Evolutionary conservation across 2,888 invertebrate genomes (phyloP), one percentile per base, ranked within the genome.

Genomic region (Rotaria magnacalcarata): DNA sequence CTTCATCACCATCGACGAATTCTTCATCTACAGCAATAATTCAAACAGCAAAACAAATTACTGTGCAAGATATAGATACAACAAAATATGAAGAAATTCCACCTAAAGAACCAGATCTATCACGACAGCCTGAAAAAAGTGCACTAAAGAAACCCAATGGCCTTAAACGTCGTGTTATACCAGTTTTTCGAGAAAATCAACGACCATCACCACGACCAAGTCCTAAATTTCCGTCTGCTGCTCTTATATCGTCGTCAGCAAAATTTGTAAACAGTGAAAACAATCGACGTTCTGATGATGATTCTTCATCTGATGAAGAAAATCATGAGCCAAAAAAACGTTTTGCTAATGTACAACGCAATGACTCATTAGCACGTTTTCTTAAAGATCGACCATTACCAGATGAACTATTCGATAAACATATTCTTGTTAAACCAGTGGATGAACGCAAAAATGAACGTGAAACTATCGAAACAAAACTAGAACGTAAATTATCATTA

Each of bases 321-420:
- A 80, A 80, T 14, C 0, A n/a, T 47, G 47, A 47, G 47, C 43
- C 43, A 47, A 80, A 8, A n/a, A 80, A 80, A 80, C 80, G 80
- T 14, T 80, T 80, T 88, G 95, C 95, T 88, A 97, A 96, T 92
- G 94, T 97, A 88, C 96, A 96, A 87, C 93, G 98, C 88, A 96
- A 97, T 92, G 98, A 99, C 92, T 97, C 96, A 91, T 93, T 99
- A 89, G 97, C 97, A 88, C 92, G 97, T 91, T 97, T 97, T 92
- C 93, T 97, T 89, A 95, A 96, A 89, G 93, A 96, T 89, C 93
- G 97, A 88, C 97, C 97, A 21, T 95, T 96, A 91, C 93, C 95
- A 87, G 95, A 96, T 92, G 96, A 96, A 91, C 94, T 97, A 88
- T 96, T 96, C 89, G 96, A 96, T 92, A 93, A 96, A 91, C 97